Conservation (phyloP, 2,113 vertebrate species). For the Dermatemys mawii region DNA sequence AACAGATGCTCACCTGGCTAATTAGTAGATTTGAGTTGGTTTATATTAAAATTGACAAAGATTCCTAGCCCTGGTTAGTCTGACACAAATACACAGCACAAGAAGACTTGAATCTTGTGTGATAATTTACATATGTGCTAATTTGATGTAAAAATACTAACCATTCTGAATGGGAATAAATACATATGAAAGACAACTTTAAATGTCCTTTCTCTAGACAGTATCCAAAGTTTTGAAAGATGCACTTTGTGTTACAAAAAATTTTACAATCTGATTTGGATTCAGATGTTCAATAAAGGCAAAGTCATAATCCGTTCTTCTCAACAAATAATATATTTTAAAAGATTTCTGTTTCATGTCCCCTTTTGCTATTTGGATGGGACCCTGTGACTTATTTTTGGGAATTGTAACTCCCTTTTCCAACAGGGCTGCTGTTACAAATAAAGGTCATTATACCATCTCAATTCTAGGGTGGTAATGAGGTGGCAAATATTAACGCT, state of each 20-base stretch:
- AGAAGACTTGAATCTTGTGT: conserved; percentile 18
- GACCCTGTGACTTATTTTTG: neutral
- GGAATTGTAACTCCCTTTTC: neutral
- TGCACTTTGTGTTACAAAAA: neutral
- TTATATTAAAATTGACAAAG: conserved; percentile 32
- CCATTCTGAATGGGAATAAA: neutral
- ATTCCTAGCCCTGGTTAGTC: neutral
- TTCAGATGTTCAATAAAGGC: neutral
- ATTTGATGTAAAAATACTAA: neutral
- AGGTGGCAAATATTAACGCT: neutral
- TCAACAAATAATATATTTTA: neutral
- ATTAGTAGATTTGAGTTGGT: conserved; percentile 45
- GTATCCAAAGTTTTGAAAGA: neutral
- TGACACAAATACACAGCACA: neutral
- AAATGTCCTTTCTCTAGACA: neutral
- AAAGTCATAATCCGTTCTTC: neutral
- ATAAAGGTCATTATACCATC: neutral
- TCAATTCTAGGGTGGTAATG: neutral
- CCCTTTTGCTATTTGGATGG: neutral
- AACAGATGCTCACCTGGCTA: conserved; percentile 34
- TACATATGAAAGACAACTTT: neutral
- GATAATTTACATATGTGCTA: neutral
- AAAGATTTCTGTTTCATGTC: neutral
- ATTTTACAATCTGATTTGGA: neutral
- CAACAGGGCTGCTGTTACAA: neutral